Evolutionary conservation across 2,888 invertebrate genomes (phyloP).

Genomic region (Rhimphoctona megacephalus): DNA sequence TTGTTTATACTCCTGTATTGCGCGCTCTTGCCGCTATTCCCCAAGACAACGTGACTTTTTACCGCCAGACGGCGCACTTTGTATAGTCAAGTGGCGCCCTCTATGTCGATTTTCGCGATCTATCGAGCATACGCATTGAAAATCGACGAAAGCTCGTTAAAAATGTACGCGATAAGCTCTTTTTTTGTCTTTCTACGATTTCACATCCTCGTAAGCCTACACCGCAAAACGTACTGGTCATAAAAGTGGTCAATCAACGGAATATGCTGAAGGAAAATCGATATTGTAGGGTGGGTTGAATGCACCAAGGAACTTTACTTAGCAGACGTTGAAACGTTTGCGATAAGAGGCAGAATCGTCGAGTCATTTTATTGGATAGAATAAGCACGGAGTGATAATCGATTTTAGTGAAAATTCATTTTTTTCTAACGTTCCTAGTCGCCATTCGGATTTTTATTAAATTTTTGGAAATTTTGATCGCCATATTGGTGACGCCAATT

Average conservation of each 20-base stretch:
- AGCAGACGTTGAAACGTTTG: background rate
- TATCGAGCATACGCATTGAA: slow-evolving; percentile 1
- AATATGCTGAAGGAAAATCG: slow-evolving; percentile 44
- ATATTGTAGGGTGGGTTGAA: slow-evolving; percentile 52
- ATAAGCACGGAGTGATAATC: background rate
- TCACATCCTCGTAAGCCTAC: background rate
- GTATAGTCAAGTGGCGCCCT: background rate
- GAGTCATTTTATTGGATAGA: background rate
- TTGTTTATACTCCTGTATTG: background rate
- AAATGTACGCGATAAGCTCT: background rate
- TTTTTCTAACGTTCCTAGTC: background rate
- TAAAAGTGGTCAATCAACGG: background rate
- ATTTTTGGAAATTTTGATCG: no score
- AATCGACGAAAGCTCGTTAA: background rate
- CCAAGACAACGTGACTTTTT: background rate
- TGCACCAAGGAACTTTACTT: slow-evolving; percentile 30
- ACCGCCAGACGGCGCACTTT: background rate
- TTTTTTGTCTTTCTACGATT: background rate
- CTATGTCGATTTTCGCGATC: background rate
- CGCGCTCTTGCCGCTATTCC: background rate
- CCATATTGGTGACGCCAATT: no score
- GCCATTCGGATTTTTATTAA: background rate
- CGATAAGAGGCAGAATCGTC: background rate
- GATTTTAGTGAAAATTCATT: background rate
- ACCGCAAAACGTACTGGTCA: slow-evolving; percentile 21